Conservation (phyloP, 2,888 invertebrate genomes). For the Drosophila emarginata region DNA sequence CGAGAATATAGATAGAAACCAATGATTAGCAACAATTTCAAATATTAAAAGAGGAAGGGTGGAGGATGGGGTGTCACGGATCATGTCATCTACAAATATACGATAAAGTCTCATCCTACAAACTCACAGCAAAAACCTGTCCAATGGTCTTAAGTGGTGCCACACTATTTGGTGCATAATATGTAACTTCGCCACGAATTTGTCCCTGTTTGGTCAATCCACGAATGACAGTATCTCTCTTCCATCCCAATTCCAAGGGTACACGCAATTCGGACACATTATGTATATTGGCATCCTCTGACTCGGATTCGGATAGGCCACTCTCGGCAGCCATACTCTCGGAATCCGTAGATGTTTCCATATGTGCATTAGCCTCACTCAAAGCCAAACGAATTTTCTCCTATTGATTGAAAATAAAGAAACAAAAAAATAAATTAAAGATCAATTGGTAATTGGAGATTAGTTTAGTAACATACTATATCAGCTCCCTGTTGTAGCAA, state of each 20-base stretch:
- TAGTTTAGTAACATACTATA: slow-evolving; percentile 81
- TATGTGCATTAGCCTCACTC: slow-evolving; percentile 84
- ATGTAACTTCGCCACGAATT: slow-evolving; percentile 96
- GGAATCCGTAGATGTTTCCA: slow-evolving; percentile 85
- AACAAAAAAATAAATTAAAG: not conserved
- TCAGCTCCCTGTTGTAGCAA: slow-evolving; percentile 83
- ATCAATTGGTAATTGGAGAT: slow-evolving; percentile 10
- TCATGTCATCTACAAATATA: not conserved
- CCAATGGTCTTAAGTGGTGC: slow-evolving; percentile 86
- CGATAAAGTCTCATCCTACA: slow-evolving; percentile 67
- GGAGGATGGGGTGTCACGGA: not conserved
- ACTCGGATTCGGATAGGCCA: slow-evolving; percentile 85
- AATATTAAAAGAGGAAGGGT: not conserved
- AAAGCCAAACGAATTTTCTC: slow-evolving; percentile 85
- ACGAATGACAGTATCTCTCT: slow-evolving; percentile 94
- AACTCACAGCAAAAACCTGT: slow-evolving; percentile 86
- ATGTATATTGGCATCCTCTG: slow-evolving; percentile 83
- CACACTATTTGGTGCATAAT: slow-evolving; percentile 88
- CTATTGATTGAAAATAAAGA: slow-evolving; percentile 73
- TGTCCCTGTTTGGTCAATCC: slow-evolving; percentile 93
- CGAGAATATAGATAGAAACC: slow-evolving; percentile 45
- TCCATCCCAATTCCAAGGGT: slow-evolving; percentile 92
- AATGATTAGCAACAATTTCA: not conserved
- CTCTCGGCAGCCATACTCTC: slow-evolving; percentile 85
- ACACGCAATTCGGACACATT: slow-evolving; percentile 85